These are phyloP conservation scores for Pycnonotus jocosus DNA, from an alignment of 2,113 vertebrate species.

Conservation along the genomic window DNA sequence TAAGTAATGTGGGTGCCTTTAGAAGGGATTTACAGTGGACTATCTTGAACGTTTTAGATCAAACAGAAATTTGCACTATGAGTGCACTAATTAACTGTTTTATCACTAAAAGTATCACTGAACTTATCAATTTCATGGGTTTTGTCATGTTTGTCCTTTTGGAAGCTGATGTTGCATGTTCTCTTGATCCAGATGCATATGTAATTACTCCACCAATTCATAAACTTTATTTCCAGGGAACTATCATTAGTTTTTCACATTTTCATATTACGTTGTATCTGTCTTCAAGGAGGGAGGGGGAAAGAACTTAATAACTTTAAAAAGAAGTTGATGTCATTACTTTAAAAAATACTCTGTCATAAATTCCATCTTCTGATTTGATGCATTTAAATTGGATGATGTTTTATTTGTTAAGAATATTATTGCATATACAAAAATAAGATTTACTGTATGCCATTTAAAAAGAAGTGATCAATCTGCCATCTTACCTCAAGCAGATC, in stretches of 20 bases:
- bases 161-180: neutral
- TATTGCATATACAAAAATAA: neutral
- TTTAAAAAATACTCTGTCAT: neutral
- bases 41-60: neutral
- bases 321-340: neutral
- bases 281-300: accelerated
- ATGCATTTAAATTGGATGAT: neutral
- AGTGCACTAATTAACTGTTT: neutral
- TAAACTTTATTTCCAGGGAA: neutral
- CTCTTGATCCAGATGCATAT: neutral
- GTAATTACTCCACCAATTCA: neutral
- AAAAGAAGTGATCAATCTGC: neutral
- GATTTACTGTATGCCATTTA: neutral
- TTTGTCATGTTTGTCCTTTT: neutral
- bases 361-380: neutral
- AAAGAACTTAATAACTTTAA: neutral
- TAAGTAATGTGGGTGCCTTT: neutral
- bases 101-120: neutral
- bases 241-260: neutral
- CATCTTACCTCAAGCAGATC: neutral
- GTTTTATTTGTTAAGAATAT: neutral
- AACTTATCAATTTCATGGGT: neutral
- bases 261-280: neutral
- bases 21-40: neutral
- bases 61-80: neutral